Base-by-base conservation (phyloP, 2,888 invertebrate species). In the Empis livida region DNA sequence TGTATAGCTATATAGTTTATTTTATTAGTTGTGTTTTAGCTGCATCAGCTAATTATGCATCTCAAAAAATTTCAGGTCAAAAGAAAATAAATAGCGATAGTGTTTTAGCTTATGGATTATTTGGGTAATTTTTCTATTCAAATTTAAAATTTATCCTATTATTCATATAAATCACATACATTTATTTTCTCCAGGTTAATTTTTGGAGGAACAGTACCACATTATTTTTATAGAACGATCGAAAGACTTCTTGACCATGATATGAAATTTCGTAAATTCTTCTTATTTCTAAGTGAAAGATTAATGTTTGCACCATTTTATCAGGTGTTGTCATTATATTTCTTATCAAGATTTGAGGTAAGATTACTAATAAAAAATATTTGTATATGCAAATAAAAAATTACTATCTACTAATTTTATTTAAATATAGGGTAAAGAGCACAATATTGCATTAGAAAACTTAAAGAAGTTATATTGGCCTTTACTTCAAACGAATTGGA, bases 171-270 rank as follows among this genome's bases (percentile, higher is more conserved):
- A n/a, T n/a, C n/a, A n/a, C n/a, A n/a, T n/a, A n/a, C n/a, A n/a
- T n/a, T n/a, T 6, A 20, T 20, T 8, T 41, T 41, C 3, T 38
- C 42, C 43, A 85, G 86, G 43, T 70, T 88, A 41, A 59, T 85
- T n/a, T 86, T 88, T 65, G 87, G 86, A 46, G 88, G 88, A 27
- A 76, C 82, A 2, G 70, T 87, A 5, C 87, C 88, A 1, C 87
- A 88, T 65, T 84, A 78, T 60, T 87, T 88, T 64, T 86, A 84
- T 59, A 71, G 73, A 52, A 69, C 75, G 32, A 59, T 83, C 42
- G 83, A 84, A 53, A 68, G 70, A 44, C 54, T 77, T 31, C 75
- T 84, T 48, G 74, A 79, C 1, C 74, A 77, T 51, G 76, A 78
- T 48, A 60, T 75, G 17, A 71, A 76, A 10, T 72, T 74, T 45